Percentiles rank a stretch among this genome's conserved stretches.
These are phyloP conservation scores for Poliocrania exsul DNA, from an alignment of 2,797 vertebrate genomes.

Conservation along the genomic window DNA sequence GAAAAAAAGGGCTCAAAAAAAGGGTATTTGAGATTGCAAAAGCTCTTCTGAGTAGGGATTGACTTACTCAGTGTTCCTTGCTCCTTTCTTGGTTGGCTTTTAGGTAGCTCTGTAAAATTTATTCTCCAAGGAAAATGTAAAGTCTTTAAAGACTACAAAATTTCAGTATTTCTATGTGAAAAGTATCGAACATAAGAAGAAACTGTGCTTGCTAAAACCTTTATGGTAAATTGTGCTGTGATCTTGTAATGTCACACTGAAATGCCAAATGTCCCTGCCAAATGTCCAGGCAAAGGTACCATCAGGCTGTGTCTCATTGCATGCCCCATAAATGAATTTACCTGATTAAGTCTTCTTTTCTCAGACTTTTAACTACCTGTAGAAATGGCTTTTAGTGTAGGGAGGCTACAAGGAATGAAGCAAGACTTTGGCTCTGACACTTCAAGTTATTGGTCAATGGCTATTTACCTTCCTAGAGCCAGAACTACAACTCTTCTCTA, in stretches of 20 bases:
- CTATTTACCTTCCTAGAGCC: not conserved
- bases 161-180: not conserved
- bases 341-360: not conserved
- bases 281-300: not conserved
- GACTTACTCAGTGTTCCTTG: not conserved
- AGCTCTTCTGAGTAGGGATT: not conserved
- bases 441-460: not conserved
- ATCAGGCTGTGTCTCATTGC: not conserved
- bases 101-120: not conserved
- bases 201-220: not conserved
- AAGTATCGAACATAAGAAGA: not conserved
- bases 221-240: not conserved
- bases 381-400: not conserved
- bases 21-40: not conserved
- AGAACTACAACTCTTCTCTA: not conserved
- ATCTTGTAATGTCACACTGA: not conserved
- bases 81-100: not conserved
- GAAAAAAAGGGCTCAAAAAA: not conserved
- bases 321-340: not conserved
- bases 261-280: not conserved
- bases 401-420: not conserved
- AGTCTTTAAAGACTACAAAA: not conserved
- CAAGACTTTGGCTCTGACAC: not conserved
- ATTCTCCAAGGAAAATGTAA: not conserved
- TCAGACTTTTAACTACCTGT: not conserved